Base-by-base conservation (phyloP, 2,113 vertebrate genomes). In the Argyrosomus japonicus region DNA sequence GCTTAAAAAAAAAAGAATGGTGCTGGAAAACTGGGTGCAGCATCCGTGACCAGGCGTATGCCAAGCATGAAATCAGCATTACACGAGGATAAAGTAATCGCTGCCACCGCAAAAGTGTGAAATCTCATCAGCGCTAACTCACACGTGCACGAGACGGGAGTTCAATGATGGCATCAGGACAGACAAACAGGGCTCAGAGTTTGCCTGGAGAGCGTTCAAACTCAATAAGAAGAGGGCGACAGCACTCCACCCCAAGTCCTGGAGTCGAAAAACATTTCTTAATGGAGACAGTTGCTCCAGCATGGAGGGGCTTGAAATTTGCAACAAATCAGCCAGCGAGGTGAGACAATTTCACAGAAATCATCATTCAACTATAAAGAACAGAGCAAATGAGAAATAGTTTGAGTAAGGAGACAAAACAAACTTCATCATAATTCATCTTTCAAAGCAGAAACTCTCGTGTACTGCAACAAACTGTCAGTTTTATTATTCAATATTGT, bases 61-160 rank as follows among this genome's bases (percentile, higher is more conserved):
- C 40, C 82, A 21, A 67, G 78, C 81, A 69, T 87, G 70, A 90
- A 88, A 90, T 87, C 76, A 50, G 82, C 53, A 78, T 80, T 77
- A 81, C 70, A 21, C 78, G 15, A 85, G 63, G 58, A 79, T 79
- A 53, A 88, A 74, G 65, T 81, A 75, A 84, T 87, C 25, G 27
- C 81, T 68, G 79, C 47, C n/a, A 58, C 62, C 36, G 32, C 21
- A 19, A 63, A 58, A 65, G 70, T 79, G 83, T 77, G 86, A 88
- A 85, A 90, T 86, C 67, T 74, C 81, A 81, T 82, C 78, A 57
- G 56, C 36, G 36, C 36, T 36, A 62, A 25, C 76, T 21, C 64
- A 32, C 43, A 69, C 71, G 53, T 83, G 60, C 76, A 77, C 19
- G 3, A 69, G 36, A 17, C n/a, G 5, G 27, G 78, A 67, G 74